A percentile compares a stretch with the other conserved stretches of the same genome.
Evolutionary conservation across 1,140 invertebrate genomes (phyloP).

Genomic region (Drosophila nikananu): DNA sequence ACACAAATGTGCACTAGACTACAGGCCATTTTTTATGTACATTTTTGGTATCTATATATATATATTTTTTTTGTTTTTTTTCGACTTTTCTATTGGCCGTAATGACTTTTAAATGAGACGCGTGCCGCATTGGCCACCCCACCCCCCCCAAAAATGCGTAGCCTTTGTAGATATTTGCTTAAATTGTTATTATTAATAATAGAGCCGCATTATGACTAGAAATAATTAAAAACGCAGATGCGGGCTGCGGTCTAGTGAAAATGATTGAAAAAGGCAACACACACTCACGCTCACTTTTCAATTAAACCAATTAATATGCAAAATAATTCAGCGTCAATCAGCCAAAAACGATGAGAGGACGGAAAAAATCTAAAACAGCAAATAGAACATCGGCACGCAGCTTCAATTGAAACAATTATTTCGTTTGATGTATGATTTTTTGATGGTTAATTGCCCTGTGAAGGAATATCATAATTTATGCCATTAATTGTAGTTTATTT

Average conservation of each 20-base stretch:
- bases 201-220: slow-evolving; percentile 55
- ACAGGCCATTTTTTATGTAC: background rate
- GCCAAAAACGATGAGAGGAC: slow-evolving; percentile 28
- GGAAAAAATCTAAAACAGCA: slow-evolving; percentile 2
- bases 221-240: slow-evolving; percentile 63
- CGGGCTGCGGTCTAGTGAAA: slow-evolving; percentile 50
- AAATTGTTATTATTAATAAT: slow-evolving; percentile 70
- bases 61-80: slow-evolving; percentile 11
- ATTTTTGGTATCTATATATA: slow-evolving; percentile 1
- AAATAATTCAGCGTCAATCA: slow-evolving; percentile 36
- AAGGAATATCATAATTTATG: background rate
- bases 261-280: slow-evolving; percentile 51
- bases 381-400: background rate
- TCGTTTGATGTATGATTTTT: background rate
- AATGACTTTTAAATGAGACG: slow-evolving; percentile 79
- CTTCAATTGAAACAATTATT: slow-evolving; percentile 21
- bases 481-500: background rate
- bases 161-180: slow-evolving; percentile 5
- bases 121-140: slow-evolving; percentile 35
- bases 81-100: slow-evolving; percentile 54
- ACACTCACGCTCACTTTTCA: slow-evolving; percentile 33
- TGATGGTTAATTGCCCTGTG: background rate
- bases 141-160: slow-evolving; percentile 10
- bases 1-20: too few relatives aligned
- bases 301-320: slow-evolving; percentile 54